Base-by-base conservation (phyloP, 2,888 invertebrate genomes). In the Ceriagrion tenellum region DNA sequence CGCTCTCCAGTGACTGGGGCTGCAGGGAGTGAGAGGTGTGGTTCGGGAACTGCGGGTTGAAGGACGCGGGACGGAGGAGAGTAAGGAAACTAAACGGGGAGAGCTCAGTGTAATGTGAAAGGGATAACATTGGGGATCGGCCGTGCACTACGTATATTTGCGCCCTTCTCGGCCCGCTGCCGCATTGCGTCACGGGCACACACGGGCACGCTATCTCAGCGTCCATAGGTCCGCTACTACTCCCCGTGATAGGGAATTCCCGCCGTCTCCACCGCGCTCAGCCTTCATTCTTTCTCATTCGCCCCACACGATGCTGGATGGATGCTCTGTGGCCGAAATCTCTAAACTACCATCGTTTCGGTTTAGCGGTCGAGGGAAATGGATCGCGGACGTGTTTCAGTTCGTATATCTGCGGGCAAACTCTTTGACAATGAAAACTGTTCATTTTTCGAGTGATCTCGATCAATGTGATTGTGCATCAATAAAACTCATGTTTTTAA, bases 181-280 rank as follows among this genome's bases (percentile, higher is more conserved):
- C 93, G 93, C 93, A 93, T 93, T 93, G 93, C 93, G 93, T 69
- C 93, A 93, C 47, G 56, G 30, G n/a, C n/a, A 69, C n/a, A 69
- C 69, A 69, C 69, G 23, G 81, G 81, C 18, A 35, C 81, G 81
- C 81, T 81, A 81, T 81, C 81, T 81, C 81, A 8, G 35, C 35
- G 30, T 35, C 35, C 81, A 35, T 81, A 35, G 81, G 35, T 35
- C 81, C 81, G 81, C 81, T 35, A 35, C 10, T 16, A 81, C 81
- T 35, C 81, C 16, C 35, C 35, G 81, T 35, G 81, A 81, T 81
- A 81, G 81, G 47, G 69, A 69, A 69, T 59, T 3, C 59, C 59
- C 59, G 59, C 18, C 59, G 59, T n/a, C n/a, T n/a, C 69, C 81
- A 12, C 59, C 20, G 47, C 59, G 4, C 59, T 16, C 20, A 16